Evolutionary conservation across 1,140 invertebrate species (phyloP), one percentile per base, ranked within the genome.

Genomic region (Leptinotarsa undecemlineata): DNA sequence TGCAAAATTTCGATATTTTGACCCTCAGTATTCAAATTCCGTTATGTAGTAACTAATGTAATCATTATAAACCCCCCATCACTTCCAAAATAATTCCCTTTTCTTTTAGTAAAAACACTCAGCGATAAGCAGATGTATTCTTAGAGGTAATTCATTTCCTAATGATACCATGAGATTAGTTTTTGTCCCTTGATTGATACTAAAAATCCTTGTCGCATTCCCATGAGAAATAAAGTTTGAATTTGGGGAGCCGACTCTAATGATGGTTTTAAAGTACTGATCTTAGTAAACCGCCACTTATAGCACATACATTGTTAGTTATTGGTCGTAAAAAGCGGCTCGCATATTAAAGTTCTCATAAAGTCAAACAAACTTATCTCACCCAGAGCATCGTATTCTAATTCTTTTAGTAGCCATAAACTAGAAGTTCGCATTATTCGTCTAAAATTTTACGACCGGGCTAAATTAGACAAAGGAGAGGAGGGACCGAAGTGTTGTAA

Each of bases 241-340:
- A 17, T 57, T 15, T 5, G 51, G 51, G 51, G 51, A 17, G 51
- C 15, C 17, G 51, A 15, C 4, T 19, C 5, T 57, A 57, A 57
- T 57, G n/a, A 19, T 3, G 51, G 51, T 5, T 57, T 19, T 17
- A 19, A 57, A n/a, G 15, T 15, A 57, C 51, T 57, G 15, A 66
- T 23, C 26, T 17, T 2, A 66, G 63, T 66, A 23, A 66, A 66
- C 20, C 63, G 63, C 33, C 19, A 19, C 66, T 68, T 68, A 68
- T n/a, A 57, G 51, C 66, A 66, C 66, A 68, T 19, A 26, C 66
- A 68, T 68, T 68, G 66, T 68, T 68, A 68, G 66, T 68, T 68
- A 57, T 26, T 42, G 66, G 66, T 42, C 15, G 42, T 68, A 68
- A 68, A 68, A 68, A 47, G 19, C n/a, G 33, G 33, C 33, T 68